A percentile compares a stretch with the other conserved stretches of the same genome.
These are phyloP conservation scores for Scartelaos histophorus DNA, from an alignment of 2,113 vertebrate species.

Conservation along the genomic window DNA sequence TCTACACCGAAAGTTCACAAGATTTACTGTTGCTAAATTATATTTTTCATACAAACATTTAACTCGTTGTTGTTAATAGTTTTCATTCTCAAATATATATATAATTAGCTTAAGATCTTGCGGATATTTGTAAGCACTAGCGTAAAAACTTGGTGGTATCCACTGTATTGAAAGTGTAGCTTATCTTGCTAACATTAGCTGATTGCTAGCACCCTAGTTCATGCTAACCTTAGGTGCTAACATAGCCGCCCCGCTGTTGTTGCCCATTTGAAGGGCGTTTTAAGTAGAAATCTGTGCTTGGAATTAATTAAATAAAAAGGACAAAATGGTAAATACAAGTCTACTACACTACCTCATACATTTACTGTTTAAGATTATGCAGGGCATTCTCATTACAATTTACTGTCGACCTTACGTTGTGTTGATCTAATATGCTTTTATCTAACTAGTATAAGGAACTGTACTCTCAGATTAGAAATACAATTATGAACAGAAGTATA, in stretches of 20 bases:
- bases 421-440: neutral
- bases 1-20: neutral
- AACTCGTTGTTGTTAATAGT: too few relatives aligned
- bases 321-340: neutral
- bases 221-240: slow-evolving; percentile 38
- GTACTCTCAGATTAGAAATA: neutral
- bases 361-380: neutral
- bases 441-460: neutral
- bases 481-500: too few relatives aligned
- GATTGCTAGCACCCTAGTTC: slow-evolving; percentile 57
- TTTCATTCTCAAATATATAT: neutral
- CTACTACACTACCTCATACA: neutral
- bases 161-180: slow-evolving; percentile 22
- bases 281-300: neutral
- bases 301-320: neutral
- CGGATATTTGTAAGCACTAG: neutral
- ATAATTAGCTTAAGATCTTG: neutral
- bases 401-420: neutral
- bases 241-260: slow-evolving; percentile 53
- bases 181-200: slow-evolving; percentile 55
- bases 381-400: neutral
- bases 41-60: neutral
- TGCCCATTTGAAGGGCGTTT: slow-evolving; percentile 39
- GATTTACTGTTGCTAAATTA: neutral
- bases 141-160: neutral